Conservation (phyloP, 2,888 invertebrate genomes). For the Melieria picta region DNA sequence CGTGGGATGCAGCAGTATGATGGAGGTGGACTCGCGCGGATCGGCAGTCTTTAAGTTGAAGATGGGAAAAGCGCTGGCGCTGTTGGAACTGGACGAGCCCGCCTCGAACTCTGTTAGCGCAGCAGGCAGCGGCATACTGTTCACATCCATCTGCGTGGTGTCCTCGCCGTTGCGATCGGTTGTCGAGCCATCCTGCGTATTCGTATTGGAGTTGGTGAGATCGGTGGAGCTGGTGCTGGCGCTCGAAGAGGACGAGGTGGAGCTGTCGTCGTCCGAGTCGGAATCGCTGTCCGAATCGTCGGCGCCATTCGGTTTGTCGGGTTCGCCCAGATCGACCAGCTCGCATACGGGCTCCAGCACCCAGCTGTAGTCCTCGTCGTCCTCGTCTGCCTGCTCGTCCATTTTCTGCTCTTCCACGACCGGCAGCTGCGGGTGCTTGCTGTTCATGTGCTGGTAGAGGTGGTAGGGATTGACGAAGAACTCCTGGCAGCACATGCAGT, state of each 20-base stretch:
- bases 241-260: conserved; percentile 38
- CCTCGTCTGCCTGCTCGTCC: conserved; percentile 45
- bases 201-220: conserved; percentile 40
- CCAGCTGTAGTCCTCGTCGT: conserved; percentile 60
- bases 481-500: conserved; percentile 64
- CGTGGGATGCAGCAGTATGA: conserved; percentile 52
- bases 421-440: conserved; percentile 54
- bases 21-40: conserved; percentile 57
- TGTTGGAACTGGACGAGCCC: conserved; percentile 12
- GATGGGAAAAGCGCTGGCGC: conserved; percentile 27
- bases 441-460: conserved; percentile 63
- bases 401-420: conserved; percentile 38
- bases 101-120: conserved; percentile 3
- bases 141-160: conserved; percentile 36
- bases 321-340: conserved; percentile 41
- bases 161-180: conserved; percentile 7
- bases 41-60: conserved; percentile 48
- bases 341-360: conserved; percentile 64
- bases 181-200: conserved; percentile 46
- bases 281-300: conserved; percentile 48
- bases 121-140: background rate
- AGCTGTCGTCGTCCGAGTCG: conserved; percentile 8
- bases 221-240: conserved; percentile 40
- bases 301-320: conserved; percentile 42
- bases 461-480: conserved; percentile 61